Base-by-base conservation (phyloP, 2,888 invertebrate species). In the Gisinianus flammeolus region DNA sequence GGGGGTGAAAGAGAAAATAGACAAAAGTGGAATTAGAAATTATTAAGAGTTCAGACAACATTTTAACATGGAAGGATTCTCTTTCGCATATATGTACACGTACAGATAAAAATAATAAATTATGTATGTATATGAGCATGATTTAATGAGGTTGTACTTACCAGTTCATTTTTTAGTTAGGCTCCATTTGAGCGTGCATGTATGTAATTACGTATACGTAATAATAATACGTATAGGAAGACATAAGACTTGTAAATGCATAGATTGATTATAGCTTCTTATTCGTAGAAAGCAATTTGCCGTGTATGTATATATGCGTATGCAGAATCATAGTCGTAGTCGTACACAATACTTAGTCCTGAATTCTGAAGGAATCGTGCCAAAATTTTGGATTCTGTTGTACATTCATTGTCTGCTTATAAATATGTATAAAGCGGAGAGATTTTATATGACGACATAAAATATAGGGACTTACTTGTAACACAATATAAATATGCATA, bases 341-440 rank as follows among this genome's bases (percentile, higher is more conserved):
- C 24, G 22, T 64, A 28, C 68, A 67, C 68, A 44, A 35, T n/a
- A 3, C 26, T n/a, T 68, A 12, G 22, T 12, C 44, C 22, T 44
- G n/a, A 22, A 22, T 10, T 68, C 10, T 1, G 67, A 35, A 26
- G 62, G 62, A 62, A 62, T 68, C 35, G 35, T 68, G 68, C 68
- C 68, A 68, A 68, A 67, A 68, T 31, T 68, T 68, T 62, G 35
- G 68, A 68, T 68, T 68, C 44, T 68, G 44, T 31, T 68, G 28
- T 68, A 68, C 68, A 68, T 68, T 68, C 68, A 68, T 68, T 68
- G 68, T 68, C 68, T 68, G 35, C 26, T 44, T 24, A 31, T 68
- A 68, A 35, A 68, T 44, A 35, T 44, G 44, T 67, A 3, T n/a
- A 16, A 44, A 44, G 19, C 44, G 44, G 12, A 19, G 8, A 44